Evolutionary conservation across 2,797 vertebrate species (phyloP), one percentile per base, ranked within the genome.

Genomic region (Onychomys leucogaster): DNA sequence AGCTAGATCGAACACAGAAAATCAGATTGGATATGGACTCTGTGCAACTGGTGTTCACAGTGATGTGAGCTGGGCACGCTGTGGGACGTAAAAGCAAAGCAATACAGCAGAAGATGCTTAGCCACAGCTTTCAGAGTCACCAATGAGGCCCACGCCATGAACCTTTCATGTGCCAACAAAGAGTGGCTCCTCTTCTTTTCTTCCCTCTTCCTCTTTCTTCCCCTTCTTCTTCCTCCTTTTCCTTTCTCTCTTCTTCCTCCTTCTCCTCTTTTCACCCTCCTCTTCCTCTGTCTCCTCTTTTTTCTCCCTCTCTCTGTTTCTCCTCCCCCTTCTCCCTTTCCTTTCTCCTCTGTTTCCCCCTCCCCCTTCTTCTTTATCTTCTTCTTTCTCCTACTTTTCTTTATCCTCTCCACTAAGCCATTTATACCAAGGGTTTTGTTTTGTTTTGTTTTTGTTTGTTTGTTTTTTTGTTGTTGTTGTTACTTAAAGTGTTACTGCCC

Each of bases 401-500:
- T 90, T 16, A 13, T 78, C 13, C 2, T 25, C 59, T 34, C 19
- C 57, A 57, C 43, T n/a, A 83, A 94, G 34, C 19, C 80, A 73
- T 65, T 81, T 86, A 89, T 49, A 78, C 17, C 34, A 76, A 23
- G 8, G 6, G 4, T 49, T 86, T 85, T 49, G 3, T 52, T 49
- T 46, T 46, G 46, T 46, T 46, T n/a, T n/a, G 6, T 37, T 94
- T n/a, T n/a, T n/a, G n/a, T n/a, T n/a, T n/a, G n/a, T n/a, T n/a
- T n/a, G n/a, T n/a, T n/a, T n/a, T 14, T 52, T 8, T 49, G 6
- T 46, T 46, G 46, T 46, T 46, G 6, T 37, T 94, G 32, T 69
- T 67, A 75, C 46, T 73, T 88, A 88, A 95, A 78, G 57, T 96
- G 46, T 46, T 73, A 78, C 73, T 91, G 77, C 49, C 3, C 49